Conservation (phyloP, 2,888 invertebrate genomes). For the Stenoptilia bipunctidactyla region DNA sequence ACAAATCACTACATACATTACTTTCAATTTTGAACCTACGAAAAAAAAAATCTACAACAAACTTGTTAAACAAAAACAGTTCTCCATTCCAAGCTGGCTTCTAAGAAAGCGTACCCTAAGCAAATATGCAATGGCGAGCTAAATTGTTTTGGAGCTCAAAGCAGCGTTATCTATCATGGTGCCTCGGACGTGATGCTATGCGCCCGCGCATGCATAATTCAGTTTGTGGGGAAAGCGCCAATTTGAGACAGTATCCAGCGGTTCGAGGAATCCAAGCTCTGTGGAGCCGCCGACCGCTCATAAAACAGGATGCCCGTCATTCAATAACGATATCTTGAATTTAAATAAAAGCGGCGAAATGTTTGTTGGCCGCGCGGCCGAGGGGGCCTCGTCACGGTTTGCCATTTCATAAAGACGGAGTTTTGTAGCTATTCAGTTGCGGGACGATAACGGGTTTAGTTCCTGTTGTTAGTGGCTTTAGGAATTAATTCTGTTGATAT, state of each 20-base stretch:
- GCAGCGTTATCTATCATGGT: not conserved
- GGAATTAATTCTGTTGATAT: no score
- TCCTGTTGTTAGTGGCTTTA: not conserved
- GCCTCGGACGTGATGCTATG: slow-evolving; percentile 55
- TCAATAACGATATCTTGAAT: slow-evolving; percentile 51
- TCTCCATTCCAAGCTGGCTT: no score
- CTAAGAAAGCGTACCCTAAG: no score
- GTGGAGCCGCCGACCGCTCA: slow-evolving; percentile 42
- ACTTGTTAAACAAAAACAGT: slow-evolving; percentile 11
- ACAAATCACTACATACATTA: no score
- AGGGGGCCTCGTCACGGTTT: not conserved
- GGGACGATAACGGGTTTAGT: not conserved
- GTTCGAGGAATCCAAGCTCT: slow-evolving; percentile 59
- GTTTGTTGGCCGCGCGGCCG: slow-evolving; percentile 8
- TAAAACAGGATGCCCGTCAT: slow-evolving; percentile 62
- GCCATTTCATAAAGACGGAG: not conserved
- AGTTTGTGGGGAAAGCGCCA: slow-evolving; percentile 61
- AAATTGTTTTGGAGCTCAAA: not conserved
- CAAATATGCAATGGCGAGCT: not conserved
- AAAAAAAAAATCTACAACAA: slow-evolving; percentile 22
- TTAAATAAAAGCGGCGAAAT: slow-evolving; percentile 43
- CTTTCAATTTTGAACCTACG: no score
- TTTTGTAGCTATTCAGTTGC: not conserved
- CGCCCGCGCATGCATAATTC: slow-evolving; percentile 61
- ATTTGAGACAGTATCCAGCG: slow-evolving; percentile 70